Evolutionary conservation across 2,113 vertebrate species (phyloP).

Genomic region (Ceyx margarethae): DNA sequence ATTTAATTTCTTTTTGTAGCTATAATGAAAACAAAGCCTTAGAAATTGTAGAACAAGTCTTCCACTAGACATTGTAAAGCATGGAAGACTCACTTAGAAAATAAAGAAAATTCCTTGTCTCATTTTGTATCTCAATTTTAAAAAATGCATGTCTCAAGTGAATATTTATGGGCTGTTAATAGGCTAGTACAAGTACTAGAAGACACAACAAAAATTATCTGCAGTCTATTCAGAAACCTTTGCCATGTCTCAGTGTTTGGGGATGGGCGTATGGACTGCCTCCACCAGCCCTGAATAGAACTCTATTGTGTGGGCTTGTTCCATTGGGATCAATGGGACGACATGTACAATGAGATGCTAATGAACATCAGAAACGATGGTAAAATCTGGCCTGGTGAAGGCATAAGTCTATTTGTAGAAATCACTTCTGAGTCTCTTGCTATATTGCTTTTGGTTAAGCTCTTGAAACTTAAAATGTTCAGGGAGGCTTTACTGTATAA

Average conservation of each 20-base stretch:
- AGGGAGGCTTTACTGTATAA: neutral
- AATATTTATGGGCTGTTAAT: slow-evolving; percentile 52
- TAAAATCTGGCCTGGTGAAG: slow-evolving; percentile 42
- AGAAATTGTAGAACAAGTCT: neutral
- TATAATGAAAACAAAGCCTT: neutral
- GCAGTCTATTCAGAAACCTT: slow-evolving; percentile 61
- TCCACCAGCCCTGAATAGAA: slow-evolving; percentile 58
- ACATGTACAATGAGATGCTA: slow-evolving; percentile 67
- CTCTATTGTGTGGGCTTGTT: slow-evolving; percentile 67
- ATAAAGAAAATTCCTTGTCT: neutral
- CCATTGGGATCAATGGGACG: slow-evolving; percentile 60
- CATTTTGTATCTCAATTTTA: slow-evolving; percentile 57
- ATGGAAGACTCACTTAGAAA: neutral
- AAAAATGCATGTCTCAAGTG: neutral
- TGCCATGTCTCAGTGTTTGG: slow-evolving; percentile 53
- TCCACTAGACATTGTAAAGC: neutral
- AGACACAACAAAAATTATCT: slow-evolving; percentile 62
- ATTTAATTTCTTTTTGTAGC: neutral
- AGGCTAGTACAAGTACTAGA: slow-evolving; percentile 44
- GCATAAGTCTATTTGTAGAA: neutral
- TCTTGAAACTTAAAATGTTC: neutral
- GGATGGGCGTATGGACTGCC: slow-evolving; percentile 50
- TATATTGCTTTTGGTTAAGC: neutral
- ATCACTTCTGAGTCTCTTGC: neutral
- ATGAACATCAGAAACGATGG: slow-evolving; percentile 54